Percentiles rank a stretch among this genome's conserved stretches.
Evolutionary conservation across 2,113 vertebrate species (phyloP).

Genomic region (Nyctibius bracteatus): DNA sequence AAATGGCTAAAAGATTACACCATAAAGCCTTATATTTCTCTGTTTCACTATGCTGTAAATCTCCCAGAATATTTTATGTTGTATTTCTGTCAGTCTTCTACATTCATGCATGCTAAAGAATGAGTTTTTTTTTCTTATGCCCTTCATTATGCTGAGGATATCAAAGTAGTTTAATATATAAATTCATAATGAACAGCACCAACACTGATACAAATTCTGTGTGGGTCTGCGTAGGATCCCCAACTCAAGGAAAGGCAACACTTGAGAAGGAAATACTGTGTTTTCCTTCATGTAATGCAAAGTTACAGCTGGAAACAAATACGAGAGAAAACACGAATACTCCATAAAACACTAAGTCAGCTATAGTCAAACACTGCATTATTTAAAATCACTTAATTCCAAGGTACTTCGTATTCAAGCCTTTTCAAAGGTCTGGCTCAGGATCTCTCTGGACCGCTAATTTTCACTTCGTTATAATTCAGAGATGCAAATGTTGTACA

Average conservation of each 20-base stretch:
- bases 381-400: neutral
- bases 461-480: neutral
- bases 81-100: neutral
- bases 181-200: neutral
- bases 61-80: neutral
- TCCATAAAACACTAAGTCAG: neutral
- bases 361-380: neutral
- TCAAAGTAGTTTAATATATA: neutral
- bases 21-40: neutral
- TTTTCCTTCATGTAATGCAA: neutral
- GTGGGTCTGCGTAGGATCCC: neutral
- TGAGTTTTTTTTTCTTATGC: fast-evolving
- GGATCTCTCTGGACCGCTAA: neutral
- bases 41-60: neutral
- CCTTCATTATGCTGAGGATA: neutral
- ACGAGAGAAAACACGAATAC: neutral
- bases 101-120: neutral
- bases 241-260: neutral
- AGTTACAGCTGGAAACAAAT: neutral
- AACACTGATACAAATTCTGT: neutral
- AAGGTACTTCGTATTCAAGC: neutral
- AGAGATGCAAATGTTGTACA: neutral
- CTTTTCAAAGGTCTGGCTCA: neutral
- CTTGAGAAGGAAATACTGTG: neutral
- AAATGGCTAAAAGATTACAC: neutral